Evolutionary conservation across 2,797 vertebrate genomes (phyloP).

Genomic region (Falco novaeseelandiae): DNA sequence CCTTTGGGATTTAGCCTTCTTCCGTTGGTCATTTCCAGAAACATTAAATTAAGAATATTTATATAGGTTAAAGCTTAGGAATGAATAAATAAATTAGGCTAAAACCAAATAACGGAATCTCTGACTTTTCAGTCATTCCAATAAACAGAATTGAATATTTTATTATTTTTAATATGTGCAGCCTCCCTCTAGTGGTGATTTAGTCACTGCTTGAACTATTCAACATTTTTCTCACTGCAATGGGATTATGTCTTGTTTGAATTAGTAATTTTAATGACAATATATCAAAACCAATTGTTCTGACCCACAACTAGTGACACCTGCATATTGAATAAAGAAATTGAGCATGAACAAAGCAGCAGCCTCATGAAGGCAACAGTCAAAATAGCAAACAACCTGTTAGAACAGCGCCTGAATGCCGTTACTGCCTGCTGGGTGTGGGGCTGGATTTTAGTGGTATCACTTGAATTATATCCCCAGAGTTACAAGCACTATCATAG

Average conservation of each 20-base stretch:
- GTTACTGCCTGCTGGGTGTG: not conserved
- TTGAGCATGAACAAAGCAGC: not conserved
- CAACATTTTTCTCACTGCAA: not conserved
- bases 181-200: not conserved
- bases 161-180: not conserved
- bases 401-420: not conserved
- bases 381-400: not conserved
- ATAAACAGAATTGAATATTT: not conserved
- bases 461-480: not conserved
- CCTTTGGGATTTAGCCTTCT: not conserved
- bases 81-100: not conserved
- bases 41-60: not conserved
- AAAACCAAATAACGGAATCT: not conserved
- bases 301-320: not conserved
- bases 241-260: not conserved
- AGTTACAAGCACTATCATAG: not conserved
- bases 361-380: not conserved
- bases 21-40: not conserved
- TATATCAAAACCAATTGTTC: not conserved
- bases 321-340: not conserved
- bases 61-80: not conserved
- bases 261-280: not conserved
- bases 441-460: not conserved
- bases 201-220: not conserved
- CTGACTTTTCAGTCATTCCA: not conserved